Base-by-base conservation (phyloP, 2,888 invertebrate genomes). In the Oxyteleia sp. region DNA sequence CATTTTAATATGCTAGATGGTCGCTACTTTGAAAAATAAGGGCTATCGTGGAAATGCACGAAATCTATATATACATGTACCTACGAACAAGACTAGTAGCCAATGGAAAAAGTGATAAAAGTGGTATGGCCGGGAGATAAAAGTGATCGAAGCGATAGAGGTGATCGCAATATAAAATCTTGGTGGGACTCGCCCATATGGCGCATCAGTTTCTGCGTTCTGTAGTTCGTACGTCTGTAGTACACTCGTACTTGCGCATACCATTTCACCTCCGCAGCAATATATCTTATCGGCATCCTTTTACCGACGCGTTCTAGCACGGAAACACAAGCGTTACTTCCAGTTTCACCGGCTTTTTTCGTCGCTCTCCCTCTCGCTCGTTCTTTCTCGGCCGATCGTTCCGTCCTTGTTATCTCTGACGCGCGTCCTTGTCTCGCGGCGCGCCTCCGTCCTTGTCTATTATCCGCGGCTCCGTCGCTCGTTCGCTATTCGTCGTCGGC, bases 161-260 rank as follows among this genome's bases (percentile, higher is more conserved):
- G 82, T 74, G 88, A 88, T 89, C 82, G 86, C 85, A 84, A 87
- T 87, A 89, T 87, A 89, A 88, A 89, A 89, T 89, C 87, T 89
- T 88, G 87, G 84, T 86, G 87, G 64, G 87, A 88, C 74, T 61
- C 23, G 68, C 45, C 86, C 89, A 88, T 84, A 88, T 85, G 89
- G 84, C 81, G 84, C 66, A 81, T 74, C 80, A 74, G 81, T 82
- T 84, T 75, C 78, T 45, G n/a, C 72, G 80, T 82, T 85, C 82
- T 71, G 47, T 80, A 79, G 75, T 82, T 76, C 72, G 75, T 84
- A 84, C 72, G 82, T 84, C 81, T 84, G 57, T 81, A 84, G 74
- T 84, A 79, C 83, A 80, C 82, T 84, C 84, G 61, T 82, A 84
- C 79, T 82, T 63, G 71, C 84, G 82, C 86, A 79, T 85, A 85